Evolutionary conservation across 1,140 invertebrate genomes (phyloP).

Genomic region (Agrilus planipennis): DNA sequence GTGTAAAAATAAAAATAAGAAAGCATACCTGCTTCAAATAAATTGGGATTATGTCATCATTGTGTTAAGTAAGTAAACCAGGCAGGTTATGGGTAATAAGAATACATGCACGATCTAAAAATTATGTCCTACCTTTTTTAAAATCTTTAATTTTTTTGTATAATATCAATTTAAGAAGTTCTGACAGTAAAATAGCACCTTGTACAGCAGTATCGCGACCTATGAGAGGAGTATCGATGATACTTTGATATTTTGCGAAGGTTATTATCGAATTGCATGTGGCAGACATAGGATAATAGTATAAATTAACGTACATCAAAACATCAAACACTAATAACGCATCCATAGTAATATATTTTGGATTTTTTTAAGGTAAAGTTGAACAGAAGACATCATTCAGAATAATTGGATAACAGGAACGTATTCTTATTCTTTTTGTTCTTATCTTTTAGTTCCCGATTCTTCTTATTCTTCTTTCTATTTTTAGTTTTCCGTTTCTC

Average conservation of each 20-base stretch:
- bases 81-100: background rate
- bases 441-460: no score
- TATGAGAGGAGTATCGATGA: slow-evolving; percentile 12
- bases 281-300: slow-evolving; percentile 15
- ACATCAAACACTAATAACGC: slow-evolving; percentile 18
- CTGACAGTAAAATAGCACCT: slow-evolving; percentile 11
- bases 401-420: no score
- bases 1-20: no score
- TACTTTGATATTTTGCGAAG: slow-evolving; percentile 14
- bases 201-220: slow-evolving; percentile 11
- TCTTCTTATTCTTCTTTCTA: no score
- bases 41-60: background rate
- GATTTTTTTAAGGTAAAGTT: no score
- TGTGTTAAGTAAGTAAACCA: background rate
- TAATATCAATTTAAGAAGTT: slow-evolving; percentile 14
- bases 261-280: slow-evolving; percentile 14
- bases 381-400: no score
- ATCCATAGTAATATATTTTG: no score
- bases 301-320: slow-evolving; percentile 17
- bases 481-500: no score
- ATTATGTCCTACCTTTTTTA: slow-evolving; percentile 13
- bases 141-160: slow-evolving; percentile 14
- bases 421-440: no score
- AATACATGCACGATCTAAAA: background rate
- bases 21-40: background rate